Conservation (phyloP, 2,797 vertebrate genomes). For the Hirundo rustica region DNA sequence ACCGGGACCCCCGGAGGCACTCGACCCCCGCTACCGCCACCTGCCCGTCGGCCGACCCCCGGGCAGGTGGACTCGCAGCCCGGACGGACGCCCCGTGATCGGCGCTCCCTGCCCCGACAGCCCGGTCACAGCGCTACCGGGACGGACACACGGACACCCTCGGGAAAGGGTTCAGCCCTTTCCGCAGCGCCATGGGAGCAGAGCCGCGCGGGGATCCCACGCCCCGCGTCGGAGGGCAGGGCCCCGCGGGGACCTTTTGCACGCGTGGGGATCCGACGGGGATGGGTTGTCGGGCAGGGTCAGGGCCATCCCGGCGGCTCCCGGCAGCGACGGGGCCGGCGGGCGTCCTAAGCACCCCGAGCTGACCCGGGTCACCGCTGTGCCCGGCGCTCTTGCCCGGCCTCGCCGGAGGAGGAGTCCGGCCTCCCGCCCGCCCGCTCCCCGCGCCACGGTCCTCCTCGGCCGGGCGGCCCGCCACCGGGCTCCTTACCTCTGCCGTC, state of each 20-base stretch:
- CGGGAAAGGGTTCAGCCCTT: background rate
- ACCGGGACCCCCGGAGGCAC: background rate
- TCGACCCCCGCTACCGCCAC: background rate
- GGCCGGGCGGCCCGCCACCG: background rate
- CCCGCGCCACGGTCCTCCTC: background rate
- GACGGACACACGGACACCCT: background rate
- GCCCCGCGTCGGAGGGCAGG: background rate
- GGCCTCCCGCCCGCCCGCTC: background rate
- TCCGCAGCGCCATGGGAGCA: background rate
- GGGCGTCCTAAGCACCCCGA: background rate
- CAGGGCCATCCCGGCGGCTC: background rate
- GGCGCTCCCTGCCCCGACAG: background rate
- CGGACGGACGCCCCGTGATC: background rate
- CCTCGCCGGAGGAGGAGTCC: constrained; percentile 28
- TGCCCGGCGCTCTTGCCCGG: background rate
- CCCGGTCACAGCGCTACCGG: background rate
- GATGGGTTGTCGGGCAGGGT: background rate
- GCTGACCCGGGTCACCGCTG: background rate
- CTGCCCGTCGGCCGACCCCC: background rate
- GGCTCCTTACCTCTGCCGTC: constrained; percentile 36
- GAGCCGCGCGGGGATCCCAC: background rate
- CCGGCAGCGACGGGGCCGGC: background rate
- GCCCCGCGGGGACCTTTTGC: background rate
- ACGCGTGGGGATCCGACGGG: background rate
- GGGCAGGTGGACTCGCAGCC: background rate